These are phyloP conservation scores for Macrosiphum euphorbiae DNA, from an alignment of 2,888 invertebrate species.

Conservation along the genomic window DNA sequence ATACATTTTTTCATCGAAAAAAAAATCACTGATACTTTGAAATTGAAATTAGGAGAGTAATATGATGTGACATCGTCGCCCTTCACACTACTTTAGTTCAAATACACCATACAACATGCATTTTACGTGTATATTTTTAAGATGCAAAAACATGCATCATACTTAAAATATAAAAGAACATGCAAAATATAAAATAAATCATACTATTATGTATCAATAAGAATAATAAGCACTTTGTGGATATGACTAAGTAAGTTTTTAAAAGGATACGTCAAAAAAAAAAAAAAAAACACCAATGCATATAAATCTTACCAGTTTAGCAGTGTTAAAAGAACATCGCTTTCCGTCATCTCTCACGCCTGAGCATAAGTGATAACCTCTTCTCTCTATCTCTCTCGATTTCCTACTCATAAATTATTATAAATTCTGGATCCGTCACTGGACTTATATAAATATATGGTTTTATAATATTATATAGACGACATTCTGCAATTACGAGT, in stretches of 20 bases:
- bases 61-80: background rate
- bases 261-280: background rate
- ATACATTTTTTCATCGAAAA: background rate
- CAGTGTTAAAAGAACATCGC: background rate
- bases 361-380: background rate
- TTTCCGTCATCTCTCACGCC: background rate
- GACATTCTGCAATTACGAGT: background rate
- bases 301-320: background rate
- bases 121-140: background rate
- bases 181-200: background rate
- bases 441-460: conserved; percentile 2
- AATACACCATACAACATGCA: background rate
- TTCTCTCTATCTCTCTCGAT: background rate
- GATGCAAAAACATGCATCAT: background rate
- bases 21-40: background rate
- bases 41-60: background rate
- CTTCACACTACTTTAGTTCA: background rate
- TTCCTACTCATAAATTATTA: background rate
- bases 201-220: background rate
- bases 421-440: background rate
- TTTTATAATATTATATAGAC: background rate
- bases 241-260: background rate
- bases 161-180: background rate
- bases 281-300: background rate
- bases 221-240: background rate